A percentile compares a stretch with the other conserved stretches of the same genome.
Conservation (phyloP, 2,888 invertebrate species). For the Liodrosophila aerea region DNA sequence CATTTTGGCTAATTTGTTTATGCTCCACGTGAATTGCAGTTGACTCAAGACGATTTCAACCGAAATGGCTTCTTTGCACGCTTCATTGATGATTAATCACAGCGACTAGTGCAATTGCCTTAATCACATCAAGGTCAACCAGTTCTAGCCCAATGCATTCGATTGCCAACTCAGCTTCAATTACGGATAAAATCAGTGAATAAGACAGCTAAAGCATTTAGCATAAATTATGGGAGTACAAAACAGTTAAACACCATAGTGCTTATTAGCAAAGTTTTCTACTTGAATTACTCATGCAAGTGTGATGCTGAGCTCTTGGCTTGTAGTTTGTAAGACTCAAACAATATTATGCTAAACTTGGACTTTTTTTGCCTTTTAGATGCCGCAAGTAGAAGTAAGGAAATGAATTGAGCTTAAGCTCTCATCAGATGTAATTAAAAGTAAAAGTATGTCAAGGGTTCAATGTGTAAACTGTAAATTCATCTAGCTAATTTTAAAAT, state of each 20-base stretch:
- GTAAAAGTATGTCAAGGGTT: no score
- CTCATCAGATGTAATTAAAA: no score
- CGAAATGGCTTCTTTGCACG: constrained; percentile 61
- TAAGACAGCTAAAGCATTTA: constrained; percentile 32
- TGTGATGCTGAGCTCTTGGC: not conserved
- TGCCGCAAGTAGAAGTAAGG: no score
- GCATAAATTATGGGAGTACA: not conserved
- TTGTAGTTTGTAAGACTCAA: no score
- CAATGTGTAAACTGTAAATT: no score
- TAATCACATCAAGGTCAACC: constrained; percentile 60
- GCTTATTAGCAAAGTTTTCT: no score
- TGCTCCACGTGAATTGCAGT: constrained; percentile 46
- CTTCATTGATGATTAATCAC: constrained; percentile 71
- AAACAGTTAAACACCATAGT: not conserved
- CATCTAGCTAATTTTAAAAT: no score
- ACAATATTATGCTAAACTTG: not conserved
- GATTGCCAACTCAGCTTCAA: constrained; percentile 38
- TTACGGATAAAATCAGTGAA: constrained; percentile 56
- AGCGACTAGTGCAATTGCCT: constrained; percentile 40
- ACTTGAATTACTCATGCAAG: no score
- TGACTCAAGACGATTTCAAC: constrained; percentile 9
- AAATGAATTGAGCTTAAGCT: no score
- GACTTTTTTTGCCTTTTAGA: no score
- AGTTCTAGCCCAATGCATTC: constrained; percentile 52
- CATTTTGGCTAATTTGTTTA: constrained; percentile 27